Conservation (phyloP, 2,113 vertebrate species). For the Gymnocephalus cernua region DNA sequence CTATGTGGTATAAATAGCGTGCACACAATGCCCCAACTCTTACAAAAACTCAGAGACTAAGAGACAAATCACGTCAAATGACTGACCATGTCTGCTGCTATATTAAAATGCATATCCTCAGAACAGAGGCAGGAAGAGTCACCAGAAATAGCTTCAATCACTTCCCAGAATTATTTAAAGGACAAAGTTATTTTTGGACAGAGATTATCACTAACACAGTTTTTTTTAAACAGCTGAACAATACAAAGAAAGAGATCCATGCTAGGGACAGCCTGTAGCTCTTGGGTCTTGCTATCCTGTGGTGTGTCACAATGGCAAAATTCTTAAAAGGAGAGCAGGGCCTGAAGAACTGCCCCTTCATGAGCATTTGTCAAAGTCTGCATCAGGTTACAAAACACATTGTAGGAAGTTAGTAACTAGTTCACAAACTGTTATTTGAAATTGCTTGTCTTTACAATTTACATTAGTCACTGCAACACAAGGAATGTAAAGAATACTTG, state of each 20-base stretch:
- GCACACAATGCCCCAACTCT: background rate
- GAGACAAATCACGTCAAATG: slow-evolving; percentile 3
- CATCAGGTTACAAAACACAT: background rate
- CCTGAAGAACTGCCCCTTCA: background rate
- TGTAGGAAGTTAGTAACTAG: background rate
- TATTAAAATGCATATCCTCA: slow-evolving; percentile 49
- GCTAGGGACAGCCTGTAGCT: background rate
- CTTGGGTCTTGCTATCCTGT: slow-evolving; percentile 12
- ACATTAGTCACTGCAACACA: background rate
- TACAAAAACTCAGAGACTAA: background rate
- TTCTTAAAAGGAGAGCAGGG: background rate
- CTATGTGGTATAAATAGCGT: background rate
- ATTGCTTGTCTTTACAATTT: background rate
- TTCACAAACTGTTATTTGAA: background rate
- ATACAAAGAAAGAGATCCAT: slow-evolving; percentile 23
- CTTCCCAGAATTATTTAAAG: slow-evolving; percentile 61
- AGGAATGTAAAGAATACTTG: background rate
- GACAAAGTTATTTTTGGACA: slow-evolving; percentile 52
- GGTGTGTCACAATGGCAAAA: background rate
- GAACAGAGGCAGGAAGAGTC: slow-evolving; percentile 58
- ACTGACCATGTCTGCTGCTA: slow-evolving; percentile 28
- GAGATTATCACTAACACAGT: slow-evolving; percentile 33
- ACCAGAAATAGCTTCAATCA: slow-evolving; percentile 53
- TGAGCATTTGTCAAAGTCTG: background rate
- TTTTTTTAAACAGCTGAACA: slow-evolving; percentile 5